Evolutionary conservation across 2,888 invertebrate genomes (phyloP), one percentile per base, ranked within the genome.

Genomic region (Polyommatus icarus): DNA sequence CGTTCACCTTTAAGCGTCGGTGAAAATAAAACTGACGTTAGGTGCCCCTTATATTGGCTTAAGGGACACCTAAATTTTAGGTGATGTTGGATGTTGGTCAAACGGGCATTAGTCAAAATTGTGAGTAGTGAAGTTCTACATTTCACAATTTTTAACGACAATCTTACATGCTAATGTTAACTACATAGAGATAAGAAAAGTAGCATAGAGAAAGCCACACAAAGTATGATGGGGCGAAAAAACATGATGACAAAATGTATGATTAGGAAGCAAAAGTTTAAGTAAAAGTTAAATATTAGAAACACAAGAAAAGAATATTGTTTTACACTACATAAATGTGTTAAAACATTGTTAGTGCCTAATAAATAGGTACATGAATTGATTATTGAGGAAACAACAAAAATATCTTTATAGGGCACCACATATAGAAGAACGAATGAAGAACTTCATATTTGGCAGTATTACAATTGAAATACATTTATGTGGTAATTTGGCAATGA

Each of bases 401-500:
- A 46, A 46, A 46, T 46, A 12, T 46, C 0, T n/a, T 15, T 59
- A 5, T 54, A 54, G 54, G 18, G 54, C 54, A 54, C 54, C 54
- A 18, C 54, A 5, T 54, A 18, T 54, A 54, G 18, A 54, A 54
- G 54, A 54, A 18, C 54, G 0, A 54, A 54, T 54, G 20, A 18
- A 29, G 67, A 18, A 67, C 15, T 15, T 72, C 40, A 32, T 40
- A 24, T 73, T 73, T 46, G 46, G 73, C 73, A 73, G 5, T 29
- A 67, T 29, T 29, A 67, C 67, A 67, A 18, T 32, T 67, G 6
- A 67, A 67, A 46, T 46, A 10, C 12, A 18, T 20, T 24, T 40
- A 46, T 73, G 40, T 50, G 73, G 50, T 46, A 3, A 73, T 73
- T 73, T 50, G 73, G 73, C 73, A 73, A 46, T 40, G 46, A 46